phyloP scores from a whole-genome alignment of 2,113 vertebrate species.

The Sorex fumeus region DNA sequence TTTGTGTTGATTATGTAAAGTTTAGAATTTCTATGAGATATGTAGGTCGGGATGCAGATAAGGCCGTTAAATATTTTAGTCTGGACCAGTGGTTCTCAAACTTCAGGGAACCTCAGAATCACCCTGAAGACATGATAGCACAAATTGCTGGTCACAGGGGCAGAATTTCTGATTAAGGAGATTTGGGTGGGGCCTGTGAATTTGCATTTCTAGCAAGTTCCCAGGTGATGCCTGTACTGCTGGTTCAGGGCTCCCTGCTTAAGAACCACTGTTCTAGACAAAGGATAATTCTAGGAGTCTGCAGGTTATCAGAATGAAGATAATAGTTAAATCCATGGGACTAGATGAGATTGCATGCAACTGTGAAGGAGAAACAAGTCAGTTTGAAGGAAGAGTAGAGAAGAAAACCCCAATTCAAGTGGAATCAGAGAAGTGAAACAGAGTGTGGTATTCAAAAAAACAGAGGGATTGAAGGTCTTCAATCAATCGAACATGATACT shows the following conservation, averaged over 20 bases:
- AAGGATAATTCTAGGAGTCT: constrained; percentile 67
- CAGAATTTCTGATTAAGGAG: constrained; percentile 23
- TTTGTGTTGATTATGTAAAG: not conserved
- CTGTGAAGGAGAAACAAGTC: not conserved
- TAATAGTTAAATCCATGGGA: constrained; percentile 61
- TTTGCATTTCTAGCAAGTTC: constrained; percentile 65
- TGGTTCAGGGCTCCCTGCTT: constrained; percentile 18
- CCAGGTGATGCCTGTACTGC: constrained; percentile 26
- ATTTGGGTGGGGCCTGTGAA: constrained; percentile 41
- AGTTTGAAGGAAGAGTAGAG: not conserved
- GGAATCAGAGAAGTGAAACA: constrained; percentile 4
- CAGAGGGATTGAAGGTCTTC: not conserved
- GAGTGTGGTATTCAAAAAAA: not conserved
- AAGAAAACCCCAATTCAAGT: not conserved
- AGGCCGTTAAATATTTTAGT: not conserved
- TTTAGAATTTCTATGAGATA: constrained; percentile 25
- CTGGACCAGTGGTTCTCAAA: not conserved
- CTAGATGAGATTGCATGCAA: constrained; percentile 57
- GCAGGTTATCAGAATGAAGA: constrained; percentile 55
- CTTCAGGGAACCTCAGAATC: not conserved
- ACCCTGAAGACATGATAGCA: not conserved
- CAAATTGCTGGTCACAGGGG: not conserved
- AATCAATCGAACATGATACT: not conserved
- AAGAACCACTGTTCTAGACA: constrained; percentile 64
- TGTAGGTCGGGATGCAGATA: not conserved